phyloP scores from a whole-genome alignment of 35 echinoderm and acorn worm species.

The Eucidaris tribuloides region DNA sequence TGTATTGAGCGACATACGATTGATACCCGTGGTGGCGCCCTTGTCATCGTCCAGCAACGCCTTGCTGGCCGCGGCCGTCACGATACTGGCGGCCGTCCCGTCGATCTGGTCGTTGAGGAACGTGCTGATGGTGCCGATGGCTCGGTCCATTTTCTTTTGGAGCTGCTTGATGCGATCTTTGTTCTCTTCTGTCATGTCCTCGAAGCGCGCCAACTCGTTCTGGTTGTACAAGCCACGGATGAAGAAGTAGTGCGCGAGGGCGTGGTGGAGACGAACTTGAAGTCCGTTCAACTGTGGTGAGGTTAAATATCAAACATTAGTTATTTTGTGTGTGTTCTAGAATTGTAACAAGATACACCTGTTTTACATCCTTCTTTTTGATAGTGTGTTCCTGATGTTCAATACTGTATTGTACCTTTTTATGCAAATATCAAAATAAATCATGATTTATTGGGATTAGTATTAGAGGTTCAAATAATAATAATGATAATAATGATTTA shows the following conservation, averaged over 20 bases:
- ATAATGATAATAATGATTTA: no score
- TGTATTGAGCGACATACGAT: no score
- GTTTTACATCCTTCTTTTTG: neutral
- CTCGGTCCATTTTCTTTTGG: constrained; percentile 74
- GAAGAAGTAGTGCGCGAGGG: constrained; percentile 74
- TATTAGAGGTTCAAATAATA: no score
- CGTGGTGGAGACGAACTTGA: constrained; percentile 80
- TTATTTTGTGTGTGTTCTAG: no score
- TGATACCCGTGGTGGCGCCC: neutral
- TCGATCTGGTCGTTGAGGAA: constrained; percentile 88
- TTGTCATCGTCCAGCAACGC: constrained; percentile 41
- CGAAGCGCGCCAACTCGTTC: constrained; percentile 72
- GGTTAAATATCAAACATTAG: neutral
- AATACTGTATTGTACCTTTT: no score
- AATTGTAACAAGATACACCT: neutral
- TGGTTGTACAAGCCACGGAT: constrained; percentile 86
- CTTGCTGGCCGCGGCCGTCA: constrained; percentile 61
- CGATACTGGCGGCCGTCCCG: constrained; percentile 82
- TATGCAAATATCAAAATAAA: no score
- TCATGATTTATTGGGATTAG: no score
- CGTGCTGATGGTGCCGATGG: constrained; percentile 82
- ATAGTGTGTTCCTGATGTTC: no score
- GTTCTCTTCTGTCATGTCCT: constrained; percentile 78
- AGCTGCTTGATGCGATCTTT: constrained; percentile 34
- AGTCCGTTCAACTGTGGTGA: constrained; percentile 76